phyloP scores from a whole-genome alignment of 2,113 vertebrate genomes.

The Brachirus orientalis region DNA sequence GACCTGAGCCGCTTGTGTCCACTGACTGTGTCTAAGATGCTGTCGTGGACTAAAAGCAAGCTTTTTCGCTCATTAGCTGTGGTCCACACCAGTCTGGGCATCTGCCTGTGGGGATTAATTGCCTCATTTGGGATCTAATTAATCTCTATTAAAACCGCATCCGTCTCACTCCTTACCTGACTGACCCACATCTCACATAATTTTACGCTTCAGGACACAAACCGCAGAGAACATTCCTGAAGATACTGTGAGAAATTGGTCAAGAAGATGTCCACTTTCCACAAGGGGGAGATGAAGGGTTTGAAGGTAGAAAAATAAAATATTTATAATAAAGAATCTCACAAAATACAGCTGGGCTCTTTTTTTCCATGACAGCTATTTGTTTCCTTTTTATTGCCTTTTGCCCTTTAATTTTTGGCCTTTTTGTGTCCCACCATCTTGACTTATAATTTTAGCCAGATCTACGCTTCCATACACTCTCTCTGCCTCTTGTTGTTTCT shows the following conservation, averaged over 20 bases:
- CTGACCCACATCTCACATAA: constrained; percentile 40
- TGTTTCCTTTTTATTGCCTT: no score
- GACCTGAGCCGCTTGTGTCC: not conserved
- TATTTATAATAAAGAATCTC: no score
- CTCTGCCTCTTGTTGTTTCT: not conserved
- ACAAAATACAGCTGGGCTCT: no score
- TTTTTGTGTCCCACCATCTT: no score
- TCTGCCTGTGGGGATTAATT: constrained; percentile 1
- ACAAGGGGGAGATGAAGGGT: no score
- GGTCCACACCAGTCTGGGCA: not conserved
- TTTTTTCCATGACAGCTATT: no score
- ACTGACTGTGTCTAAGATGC: not conserved
- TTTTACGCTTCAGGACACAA: constrained; percentile 21
- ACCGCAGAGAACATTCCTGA: constrained; percentile 9
- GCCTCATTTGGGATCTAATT: constrained; percentile 53
- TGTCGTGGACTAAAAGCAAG: not conserved
- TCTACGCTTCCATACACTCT: constrained; percentile 35
- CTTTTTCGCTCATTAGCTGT: constrained; percentile 11
- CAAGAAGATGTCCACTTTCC: no score
- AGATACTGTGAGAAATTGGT: not conserved
- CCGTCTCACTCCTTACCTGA: constrained; percentile 40
- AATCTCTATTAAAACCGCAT: constrained; percentile 61
- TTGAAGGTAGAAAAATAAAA: no score
- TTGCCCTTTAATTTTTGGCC: no score
- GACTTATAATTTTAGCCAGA: constrained; percentile 17